phyloP scores from a whole-genome alignment of 2,113 vertebrate genomes.

The Stegostoma tigrinum region DNA sequence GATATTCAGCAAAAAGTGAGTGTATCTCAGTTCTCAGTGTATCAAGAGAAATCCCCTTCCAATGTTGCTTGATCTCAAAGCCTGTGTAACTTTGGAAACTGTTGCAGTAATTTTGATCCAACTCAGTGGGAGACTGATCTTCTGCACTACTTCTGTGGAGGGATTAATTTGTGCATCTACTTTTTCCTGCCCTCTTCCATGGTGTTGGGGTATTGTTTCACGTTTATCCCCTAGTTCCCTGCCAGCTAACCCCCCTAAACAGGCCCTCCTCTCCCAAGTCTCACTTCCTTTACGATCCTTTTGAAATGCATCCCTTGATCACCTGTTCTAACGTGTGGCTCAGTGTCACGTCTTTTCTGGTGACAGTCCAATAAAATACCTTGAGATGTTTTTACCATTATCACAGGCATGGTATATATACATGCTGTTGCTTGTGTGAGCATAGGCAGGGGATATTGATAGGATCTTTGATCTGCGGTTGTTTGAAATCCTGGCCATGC shows the following conservation, averaged over 20 bases:
- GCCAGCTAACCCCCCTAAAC: background rate
- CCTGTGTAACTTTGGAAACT: background rate
- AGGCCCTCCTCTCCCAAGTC: background rate
- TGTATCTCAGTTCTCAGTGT: background rate
- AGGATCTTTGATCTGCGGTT: background rate
- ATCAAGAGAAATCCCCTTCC: background rate
- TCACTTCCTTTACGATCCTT: background rate
- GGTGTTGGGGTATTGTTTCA: background rate
- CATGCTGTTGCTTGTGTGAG: background rate
- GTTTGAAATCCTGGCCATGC: background rate
- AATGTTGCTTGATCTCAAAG: background rate
- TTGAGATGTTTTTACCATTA: background rate
- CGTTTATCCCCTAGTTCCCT: background rate
- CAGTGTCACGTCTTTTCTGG: background rate
- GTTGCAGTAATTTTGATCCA: no score
- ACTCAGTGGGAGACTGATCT: background rate
- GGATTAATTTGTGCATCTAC: background rate
- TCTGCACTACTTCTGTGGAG: background rate
- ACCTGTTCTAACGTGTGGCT: background rate
- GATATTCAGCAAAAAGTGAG: constrained; percentile 72
- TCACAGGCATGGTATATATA: background rate
- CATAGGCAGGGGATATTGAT: background rate
- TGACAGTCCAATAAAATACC: background rate
- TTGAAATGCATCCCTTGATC: background rate
- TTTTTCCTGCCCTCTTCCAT: background rate